These are phyloP conservation scores for Corythaixoides concolor DNA, from an alignment of 2,113 vertebrate species.

Conservation along the genomic window DNA sequence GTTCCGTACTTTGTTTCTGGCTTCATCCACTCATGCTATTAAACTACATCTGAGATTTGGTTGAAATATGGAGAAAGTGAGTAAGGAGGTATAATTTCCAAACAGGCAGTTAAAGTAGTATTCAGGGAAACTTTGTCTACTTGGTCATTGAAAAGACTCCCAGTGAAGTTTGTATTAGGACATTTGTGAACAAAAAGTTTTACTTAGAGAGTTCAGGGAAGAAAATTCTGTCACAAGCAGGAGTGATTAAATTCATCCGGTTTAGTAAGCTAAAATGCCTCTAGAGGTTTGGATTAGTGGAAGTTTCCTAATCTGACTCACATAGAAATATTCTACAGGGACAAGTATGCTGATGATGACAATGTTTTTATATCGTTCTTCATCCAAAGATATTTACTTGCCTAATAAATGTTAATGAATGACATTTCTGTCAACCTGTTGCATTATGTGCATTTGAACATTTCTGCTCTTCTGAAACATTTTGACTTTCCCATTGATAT, in stretches of 20 bases:
- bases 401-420: background rate
- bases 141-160: background rate
- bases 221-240: background rate
- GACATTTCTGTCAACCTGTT: background rate
- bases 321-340: background rate
- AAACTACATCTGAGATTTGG: background rate
- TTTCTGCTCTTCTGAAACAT: background rate
- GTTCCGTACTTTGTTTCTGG: background rate
- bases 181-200: background rate
- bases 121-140: background rate
- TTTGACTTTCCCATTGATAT: background rate
- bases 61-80: fast-evolving
- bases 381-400: background rate
- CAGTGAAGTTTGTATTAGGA: background rate
- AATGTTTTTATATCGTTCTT: background rate
- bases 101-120: background rate
- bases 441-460: fast-evolving
- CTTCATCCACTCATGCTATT: background rate
- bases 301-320: background rate
- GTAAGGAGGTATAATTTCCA: background rate
- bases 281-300: constrained; percentile 26
- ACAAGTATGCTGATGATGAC: background rate
- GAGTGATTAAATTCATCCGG: constrained; percentile 2
- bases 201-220: background rate
- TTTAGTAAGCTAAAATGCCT: background rate